phyloP scores from a whole-genome alignment of 1,140 invertebrate genomes.

The Diachasmimorpha longicaudata region DNA sequence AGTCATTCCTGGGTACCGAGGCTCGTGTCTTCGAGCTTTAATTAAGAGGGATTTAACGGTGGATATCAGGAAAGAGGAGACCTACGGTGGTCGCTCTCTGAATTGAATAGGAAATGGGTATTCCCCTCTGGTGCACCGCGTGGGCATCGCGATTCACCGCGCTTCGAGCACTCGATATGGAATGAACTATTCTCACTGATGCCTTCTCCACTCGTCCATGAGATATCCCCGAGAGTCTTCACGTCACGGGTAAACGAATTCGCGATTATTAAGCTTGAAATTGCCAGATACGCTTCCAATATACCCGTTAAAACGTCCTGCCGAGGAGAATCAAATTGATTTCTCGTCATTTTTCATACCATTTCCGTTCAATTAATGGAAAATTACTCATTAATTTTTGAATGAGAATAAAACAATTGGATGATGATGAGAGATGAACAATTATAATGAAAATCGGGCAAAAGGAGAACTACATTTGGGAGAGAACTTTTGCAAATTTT shows the following conservation, averaged over 20 bases:
- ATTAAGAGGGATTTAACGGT: slow-evolving; percentile 32
- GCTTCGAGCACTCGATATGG: slow-evolving; percentile 1
- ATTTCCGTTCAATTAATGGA: background rate
- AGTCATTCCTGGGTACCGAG: background rate
- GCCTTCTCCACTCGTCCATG: background rate
- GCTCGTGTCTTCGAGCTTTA: slow-evolving; percentile 18
- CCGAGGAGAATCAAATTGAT: slow-evolving; percentile 27
- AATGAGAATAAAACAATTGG: background rate
- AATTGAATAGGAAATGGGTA: slow-evolving; percentile 18
- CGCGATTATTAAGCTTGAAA: slow-evolving; percentile 47
- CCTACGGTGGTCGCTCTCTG: slow-evolving; percentile 11
- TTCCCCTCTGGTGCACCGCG: background rate
- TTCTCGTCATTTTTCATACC: slow-evolving; percentile 18
- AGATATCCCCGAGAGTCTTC: slow-evolving; percentile 1
- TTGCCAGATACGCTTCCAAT: slow-evolving; percentile 46
- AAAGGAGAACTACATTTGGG: no score
- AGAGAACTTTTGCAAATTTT: no score
- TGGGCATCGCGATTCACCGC: slow-evolving; percentile 21
- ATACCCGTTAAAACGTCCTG: slow-evolving; percentile 30
- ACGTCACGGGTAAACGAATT: slow-evolving; percentile 46
- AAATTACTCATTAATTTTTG: background rate
- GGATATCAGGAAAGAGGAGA: slow-evolving; percentile 15
- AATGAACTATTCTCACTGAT: background rate
- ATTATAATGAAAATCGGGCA: background rate
- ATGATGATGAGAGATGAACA: background rate